Evolutionary conservation across 2,113 vertebrate species (phyloP).

Genomic region (Halcyon senegalensis): DNA sequence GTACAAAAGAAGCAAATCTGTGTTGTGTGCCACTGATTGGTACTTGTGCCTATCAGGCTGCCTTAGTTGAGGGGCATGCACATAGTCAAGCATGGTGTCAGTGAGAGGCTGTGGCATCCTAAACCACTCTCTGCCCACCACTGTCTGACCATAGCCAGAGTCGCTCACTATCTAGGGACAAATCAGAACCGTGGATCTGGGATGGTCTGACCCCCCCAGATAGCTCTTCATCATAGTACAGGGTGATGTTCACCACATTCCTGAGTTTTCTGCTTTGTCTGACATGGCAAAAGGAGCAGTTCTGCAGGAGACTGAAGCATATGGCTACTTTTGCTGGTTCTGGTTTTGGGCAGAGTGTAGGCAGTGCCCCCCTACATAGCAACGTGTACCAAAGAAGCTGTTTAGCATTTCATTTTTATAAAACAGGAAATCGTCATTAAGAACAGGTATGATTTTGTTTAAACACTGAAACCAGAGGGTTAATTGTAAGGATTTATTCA

Average conservation of each 20-base stretch:
- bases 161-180: neutral
- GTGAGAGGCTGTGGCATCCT: neutral
- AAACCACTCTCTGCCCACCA: neutral
- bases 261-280: neutral
- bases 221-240: neutral
- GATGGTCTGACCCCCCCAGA: neutral
- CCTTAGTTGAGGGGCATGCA: neutral
- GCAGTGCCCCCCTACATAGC: neutral
- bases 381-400: neutral
- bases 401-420: neutral
- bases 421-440: neutral
- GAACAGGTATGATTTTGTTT: neutral
- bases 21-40: neutral
- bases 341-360: neutral
- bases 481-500: neutral
- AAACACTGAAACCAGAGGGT: neutral
- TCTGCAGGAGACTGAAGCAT: neutral
- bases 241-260: neutral
- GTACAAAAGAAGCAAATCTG: neutral
- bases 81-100: rapidly evolving
- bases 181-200: rapidly evolving
- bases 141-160: neutral
- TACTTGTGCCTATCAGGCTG: neutral
- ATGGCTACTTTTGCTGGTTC: neutral
- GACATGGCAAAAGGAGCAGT: neutral